Evolutionary conservation across 2,797 vertebrate genomes (phyloP).

Genomic region (Pseudochromis fuscus): DNA sequence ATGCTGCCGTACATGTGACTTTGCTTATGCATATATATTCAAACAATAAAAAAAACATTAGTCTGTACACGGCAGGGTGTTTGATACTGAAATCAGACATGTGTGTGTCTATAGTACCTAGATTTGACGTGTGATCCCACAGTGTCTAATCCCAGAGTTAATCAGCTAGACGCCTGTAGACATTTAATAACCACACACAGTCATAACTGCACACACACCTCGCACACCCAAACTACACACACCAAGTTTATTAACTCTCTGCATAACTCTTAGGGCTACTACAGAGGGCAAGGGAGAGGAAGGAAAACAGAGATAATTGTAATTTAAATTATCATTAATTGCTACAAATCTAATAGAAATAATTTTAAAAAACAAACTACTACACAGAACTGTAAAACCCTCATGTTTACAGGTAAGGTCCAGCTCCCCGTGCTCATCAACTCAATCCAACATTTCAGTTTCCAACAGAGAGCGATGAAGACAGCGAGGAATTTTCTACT

Average conservation of each 20-base stretch:
- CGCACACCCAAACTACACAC: conserved; percentile 31
- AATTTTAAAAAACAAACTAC: conserved; percentile 16
- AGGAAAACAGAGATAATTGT: background rate
- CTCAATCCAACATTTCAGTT: conserved; percentile 40
- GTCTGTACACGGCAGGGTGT: background rate
- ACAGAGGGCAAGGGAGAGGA: background rate
- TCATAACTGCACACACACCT: conserved; percentile 31
- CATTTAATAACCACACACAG: conserved; percentile 49
- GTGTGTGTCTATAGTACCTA: background rate
- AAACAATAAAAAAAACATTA: background rate
- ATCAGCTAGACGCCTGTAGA: conserved; percentile 37
- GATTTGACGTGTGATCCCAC: conserved; percentile 13
- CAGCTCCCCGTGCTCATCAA: conserved; percentile 48
- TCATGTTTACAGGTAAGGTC: conserved; percentile 17
- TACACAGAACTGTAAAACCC: conserved; percentile 16
- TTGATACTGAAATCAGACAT: background rate
- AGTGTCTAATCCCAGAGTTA: conserved; percentile 39
- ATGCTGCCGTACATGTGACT: conserved; percentile 28
- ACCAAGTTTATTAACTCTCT: conserved; percentile 44
- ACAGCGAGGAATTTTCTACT: conserved; percentile 21
- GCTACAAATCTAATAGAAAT: conserved; percentile 29
- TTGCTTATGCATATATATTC: background rate
- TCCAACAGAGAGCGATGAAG: conserved; percentile 43
- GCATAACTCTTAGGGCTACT: conserved; percentile 29
- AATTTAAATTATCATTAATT: conserved; percentile 55